A percentile compares a stretch with the other conserved stretches of the same genome.
Evolutionary conservation across 2,797 vertebrate species (phyloP).

Genomic region (Brachyalestes nurse): DNA sequence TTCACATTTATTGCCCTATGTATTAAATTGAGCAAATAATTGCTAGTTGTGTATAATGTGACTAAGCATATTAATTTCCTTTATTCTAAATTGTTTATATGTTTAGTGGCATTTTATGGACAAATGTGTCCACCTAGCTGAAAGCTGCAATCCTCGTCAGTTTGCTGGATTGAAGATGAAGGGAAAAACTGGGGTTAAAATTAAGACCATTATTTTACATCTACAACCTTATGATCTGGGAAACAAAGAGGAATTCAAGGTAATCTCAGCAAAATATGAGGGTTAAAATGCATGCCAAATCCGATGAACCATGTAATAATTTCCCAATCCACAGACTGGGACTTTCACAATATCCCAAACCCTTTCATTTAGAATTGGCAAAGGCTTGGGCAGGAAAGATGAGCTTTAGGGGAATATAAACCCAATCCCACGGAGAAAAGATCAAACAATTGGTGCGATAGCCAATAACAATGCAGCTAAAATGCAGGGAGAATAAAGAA

Average conservation of each 20-base stretch:
- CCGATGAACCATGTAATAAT: neutral
- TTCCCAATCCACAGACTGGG: neutral
- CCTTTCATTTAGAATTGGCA: neutral
- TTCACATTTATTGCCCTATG: too few relatives aligned
- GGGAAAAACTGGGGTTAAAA: neutral
- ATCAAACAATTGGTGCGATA: conserved; percentile 8
- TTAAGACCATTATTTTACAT: neutral
- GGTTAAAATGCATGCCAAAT: conserved; percentile 6
- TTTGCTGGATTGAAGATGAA: neutral
- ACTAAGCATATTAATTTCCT: too few relatives aligned
- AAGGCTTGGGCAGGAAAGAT: neutral
- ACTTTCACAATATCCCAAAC: neutral
- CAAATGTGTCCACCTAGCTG: too few relatives aligned
- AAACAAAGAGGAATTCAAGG: neutral
- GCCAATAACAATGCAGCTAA: conserved; percentile 12
- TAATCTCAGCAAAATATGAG: neutral
- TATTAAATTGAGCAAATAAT: too few relatives aligned
- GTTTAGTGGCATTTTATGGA: too few relatives aligned
- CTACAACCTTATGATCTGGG: neutral
- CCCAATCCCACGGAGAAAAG: conserved; percentile 10
- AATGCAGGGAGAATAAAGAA: conserved; percentile 22
- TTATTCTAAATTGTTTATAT: too few relatives aligned
- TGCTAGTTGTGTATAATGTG: too few relatives aligned
- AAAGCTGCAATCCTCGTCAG: neutral
- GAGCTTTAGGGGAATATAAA: neutral